Conservation (phyloP, 2,113 vertebrate species). For the Gallinago media region DNA sequence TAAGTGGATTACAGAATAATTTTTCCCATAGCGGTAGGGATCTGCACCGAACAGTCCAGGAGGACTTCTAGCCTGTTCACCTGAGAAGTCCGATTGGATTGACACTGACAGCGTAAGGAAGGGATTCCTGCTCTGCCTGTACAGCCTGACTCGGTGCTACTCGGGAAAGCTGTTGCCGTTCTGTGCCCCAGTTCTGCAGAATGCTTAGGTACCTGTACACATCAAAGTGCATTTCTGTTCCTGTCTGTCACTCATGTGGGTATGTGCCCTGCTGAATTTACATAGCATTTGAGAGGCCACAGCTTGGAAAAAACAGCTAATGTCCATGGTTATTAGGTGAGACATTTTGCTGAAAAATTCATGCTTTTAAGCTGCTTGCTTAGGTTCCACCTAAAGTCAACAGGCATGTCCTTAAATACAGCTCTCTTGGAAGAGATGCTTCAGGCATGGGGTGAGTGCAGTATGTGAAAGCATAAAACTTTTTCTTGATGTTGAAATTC, state of each 20-base stretch:
- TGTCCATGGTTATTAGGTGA: background rate
- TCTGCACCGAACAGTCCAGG: background rate
- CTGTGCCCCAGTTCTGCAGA: slow-evolving; percentile 21
- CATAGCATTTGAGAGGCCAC: background rate
- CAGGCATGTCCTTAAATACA: background rate
- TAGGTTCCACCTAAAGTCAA: background rate
- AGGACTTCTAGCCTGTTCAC: background rate
- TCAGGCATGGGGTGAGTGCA: background rate
- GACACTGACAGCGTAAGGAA: background rate
- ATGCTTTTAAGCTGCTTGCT: background rate
- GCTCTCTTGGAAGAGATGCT: background rate
- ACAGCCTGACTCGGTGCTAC: background rate
- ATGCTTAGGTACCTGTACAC: background rate
- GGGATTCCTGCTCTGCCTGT: slow-evolving; percentile 5
- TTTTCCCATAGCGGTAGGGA: background rate
- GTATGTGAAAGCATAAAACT: background rate
- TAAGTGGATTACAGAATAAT: background rate
- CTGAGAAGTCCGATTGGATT: background rate
- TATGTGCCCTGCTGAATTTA: background rate
- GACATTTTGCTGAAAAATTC: slow-evolving; percentile 1
- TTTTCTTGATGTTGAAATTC: background rate
- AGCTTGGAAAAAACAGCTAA: background rate
- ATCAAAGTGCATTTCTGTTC: background rate
- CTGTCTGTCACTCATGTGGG: background rate
- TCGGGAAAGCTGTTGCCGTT: slow-evolving; percentile 25